phyloP scores from a whole-genome alignment of 1,140 invertebrate species.

The Drosophila mauritiana region DNA sequence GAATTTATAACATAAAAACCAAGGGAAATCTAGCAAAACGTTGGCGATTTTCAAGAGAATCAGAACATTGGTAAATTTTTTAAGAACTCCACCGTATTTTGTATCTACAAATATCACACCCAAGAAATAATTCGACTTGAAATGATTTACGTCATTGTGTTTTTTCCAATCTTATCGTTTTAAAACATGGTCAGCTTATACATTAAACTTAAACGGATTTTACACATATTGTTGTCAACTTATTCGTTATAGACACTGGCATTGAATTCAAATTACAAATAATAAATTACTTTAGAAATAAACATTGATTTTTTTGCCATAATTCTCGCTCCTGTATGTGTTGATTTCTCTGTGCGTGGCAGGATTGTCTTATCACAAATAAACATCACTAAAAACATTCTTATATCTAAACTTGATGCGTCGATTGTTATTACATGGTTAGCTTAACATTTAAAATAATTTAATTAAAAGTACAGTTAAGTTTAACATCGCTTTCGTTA shows the following conservation, averaged over 20 bases:
- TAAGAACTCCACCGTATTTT: too few species aligned
- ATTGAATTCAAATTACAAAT: constrained; percentile 66
- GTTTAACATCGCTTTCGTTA: constrained; percentile 37
- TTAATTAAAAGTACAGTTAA: constrained; percentile 67
- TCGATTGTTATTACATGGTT: constrained; percentile 28
- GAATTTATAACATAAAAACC: neutral
- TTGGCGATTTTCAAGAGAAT: too few species aligned
- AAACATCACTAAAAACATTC: constrained; percentile 61
- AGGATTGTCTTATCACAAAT: constrained; percentile 75
- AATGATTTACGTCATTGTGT: neutral
- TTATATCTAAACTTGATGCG: constrained; percentile 15
- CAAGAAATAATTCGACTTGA: neutral
- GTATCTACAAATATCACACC: neutral
- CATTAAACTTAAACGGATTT: constrained; percentile 35
- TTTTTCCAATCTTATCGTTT: constrained; percentile 11
- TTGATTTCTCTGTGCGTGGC: constrained; percentile 34
- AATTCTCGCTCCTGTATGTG: constrained; percentile 6
- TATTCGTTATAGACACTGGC: constrained; percentile 63
- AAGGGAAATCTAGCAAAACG: neutral
- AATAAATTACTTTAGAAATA: constrained; percentile 43
- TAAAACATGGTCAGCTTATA: constrained; percentile 62
- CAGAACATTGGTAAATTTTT: too few species aligned
- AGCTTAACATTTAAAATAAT: constrained; percentile 71
- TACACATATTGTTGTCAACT: constrained; percentile 41
- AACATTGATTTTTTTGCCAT: constrained; percentile 22